Conservation (phyloP, 1,140 invertebrate species). For the Oreohelix idahoensis region DNA sequence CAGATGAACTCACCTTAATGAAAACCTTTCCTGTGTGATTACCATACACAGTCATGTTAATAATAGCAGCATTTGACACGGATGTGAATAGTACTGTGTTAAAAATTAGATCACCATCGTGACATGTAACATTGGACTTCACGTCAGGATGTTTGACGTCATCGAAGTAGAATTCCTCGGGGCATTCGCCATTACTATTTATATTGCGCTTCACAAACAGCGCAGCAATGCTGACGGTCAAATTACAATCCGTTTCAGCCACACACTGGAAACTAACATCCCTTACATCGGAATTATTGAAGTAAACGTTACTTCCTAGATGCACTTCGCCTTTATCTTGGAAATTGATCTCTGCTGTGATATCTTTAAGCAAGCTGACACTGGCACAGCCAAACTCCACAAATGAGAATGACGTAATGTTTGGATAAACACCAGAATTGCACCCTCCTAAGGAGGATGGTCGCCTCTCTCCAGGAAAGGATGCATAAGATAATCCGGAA, state of each 20-base stretch:
- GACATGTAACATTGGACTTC: background rate
- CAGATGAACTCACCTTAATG: background rate
- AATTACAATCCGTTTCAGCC: background rate
- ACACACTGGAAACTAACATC: background rate
- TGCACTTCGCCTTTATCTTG: background rate
- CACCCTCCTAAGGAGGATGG: background rate
- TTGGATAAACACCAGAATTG: background rate
- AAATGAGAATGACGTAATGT: slow-evolving; percentile 12
- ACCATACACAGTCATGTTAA: background rate
- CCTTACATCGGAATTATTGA: background rate
- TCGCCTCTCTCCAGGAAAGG: background rate
- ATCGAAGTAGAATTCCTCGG: background rate
- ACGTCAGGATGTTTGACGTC: background rate
- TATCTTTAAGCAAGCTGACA: background rate
- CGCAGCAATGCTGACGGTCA: background rate
- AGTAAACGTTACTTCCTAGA: background rate
- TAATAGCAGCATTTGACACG: background rate
- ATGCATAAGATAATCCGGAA: background rate
- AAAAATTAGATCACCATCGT: background rate
- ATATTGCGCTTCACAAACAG: background rate
- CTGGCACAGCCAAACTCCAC: slow-evolving; percentile 3
- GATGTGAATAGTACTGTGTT: background rate
- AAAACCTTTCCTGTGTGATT: slow-evolving; percentile 10
- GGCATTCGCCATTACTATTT: background rate
- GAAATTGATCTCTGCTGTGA: background rate